phyloP scores from a whole-genome alignment of 1,140 invertebrate genomes.

The Sycobia sp. region DNA sequence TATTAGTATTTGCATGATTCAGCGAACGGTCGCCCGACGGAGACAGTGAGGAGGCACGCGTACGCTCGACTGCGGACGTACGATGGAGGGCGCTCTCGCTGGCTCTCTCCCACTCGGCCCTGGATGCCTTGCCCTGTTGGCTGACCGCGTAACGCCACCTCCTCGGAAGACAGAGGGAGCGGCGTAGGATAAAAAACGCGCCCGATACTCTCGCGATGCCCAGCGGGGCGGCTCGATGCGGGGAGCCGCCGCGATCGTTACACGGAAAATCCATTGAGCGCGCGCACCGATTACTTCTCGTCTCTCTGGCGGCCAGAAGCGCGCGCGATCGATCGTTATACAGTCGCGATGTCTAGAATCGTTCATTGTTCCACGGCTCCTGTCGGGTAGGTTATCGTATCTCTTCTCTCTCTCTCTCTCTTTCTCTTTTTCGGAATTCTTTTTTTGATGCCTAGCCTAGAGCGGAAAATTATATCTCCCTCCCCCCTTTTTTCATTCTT shows the following conservation, averaged over 20 bases:
- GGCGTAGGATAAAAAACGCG: too few species aligned
- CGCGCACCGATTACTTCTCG: slow-evolving; percentile 7
- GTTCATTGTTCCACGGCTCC: not conserved
- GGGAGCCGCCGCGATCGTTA: too few species aligned
- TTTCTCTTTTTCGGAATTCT: too few species aligned
- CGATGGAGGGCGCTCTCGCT: not conserved
- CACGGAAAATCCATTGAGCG: too few species aligned
- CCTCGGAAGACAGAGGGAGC: too few species aligned
- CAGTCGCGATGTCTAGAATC: not conserved
- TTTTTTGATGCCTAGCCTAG: not conserved
- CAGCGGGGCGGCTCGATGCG: not conserved
- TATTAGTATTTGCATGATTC: slow-evolving; percentile 32
- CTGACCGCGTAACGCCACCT: too few species aligned
- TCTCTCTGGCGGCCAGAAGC: too few species aligned
- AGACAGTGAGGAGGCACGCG: slow-evolving; percentile 22
- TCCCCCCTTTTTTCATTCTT: too few species aligned
- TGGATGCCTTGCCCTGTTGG: not conserved
- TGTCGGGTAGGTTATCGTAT: too few species aligned
- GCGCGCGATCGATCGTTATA: too few species aligned
- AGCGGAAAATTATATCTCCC: slow-evolving; percentile 22
- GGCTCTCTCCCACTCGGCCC: not conserved
- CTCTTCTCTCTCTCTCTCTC: not conserved
- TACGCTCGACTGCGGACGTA: not conserved
- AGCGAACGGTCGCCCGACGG: too few species aligned
- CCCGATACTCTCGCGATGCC: too few species aligned